Evolutionary conservation across 2,113 vertebrate species (phyloP), one percentile per base, ranked within the genome.

Genomic region (Collichthys lucidus): DNA sequence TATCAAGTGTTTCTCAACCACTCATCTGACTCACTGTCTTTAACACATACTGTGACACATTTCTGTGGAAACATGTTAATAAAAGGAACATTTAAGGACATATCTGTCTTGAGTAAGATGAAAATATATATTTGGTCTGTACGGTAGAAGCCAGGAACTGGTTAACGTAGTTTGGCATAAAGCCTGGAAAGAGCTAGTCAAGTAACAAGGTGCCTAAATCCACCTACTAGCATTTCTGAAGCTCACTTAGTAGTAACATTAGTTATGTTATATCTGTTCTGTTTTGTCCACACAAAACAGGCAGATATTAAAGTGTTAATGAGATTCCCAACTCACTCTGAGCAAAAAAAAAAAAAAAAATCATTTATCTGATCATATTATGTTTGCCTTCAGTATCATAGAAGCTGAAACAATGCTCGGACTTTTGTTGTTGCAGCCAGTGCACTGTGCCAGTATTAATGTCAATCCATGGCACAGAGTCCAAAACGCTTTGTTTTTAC

Each of bases 401-500:
- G 11, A 52, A 22, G 60, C 63, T 61, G 74, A 22, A 74, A 66
- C 50, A 84, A 49, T 53, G 59, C 26, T 16, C 47, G 63, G 63
- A 12, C 53, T 63, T 63, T 42, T 64, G 56, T 78, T 31, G 11
- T 10, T 73, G 42, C 60, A 77, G 11, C 3, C 20, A 14, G n/a
- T 16, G 0, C 17, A 29, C 35, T 1, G 49, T 67, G 49, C 61
- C 74, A 79, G 35, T 57, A 29, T 70, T 68, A 29, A 50, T 35
- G 46, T 59, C 65, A 63, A 19, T 42, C 50, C 44, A 71, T 52
- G 42, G 65, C 10, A 50, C 65, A 61, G n/a, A 84, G 86, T 76
- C 79, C 65, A 42, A 24, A 55, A 40, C 49, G 44, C 29, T 66
- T 71, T 70, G 76, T 85, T 69, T 74, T 68, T 56, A 40, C 62